A percentile compares a stretch with the other conserved stretches of the same genome.
Conservation (phyloP, 2,113 vertebrate species). For the Acanthochromis polyacanthus region DNA sequence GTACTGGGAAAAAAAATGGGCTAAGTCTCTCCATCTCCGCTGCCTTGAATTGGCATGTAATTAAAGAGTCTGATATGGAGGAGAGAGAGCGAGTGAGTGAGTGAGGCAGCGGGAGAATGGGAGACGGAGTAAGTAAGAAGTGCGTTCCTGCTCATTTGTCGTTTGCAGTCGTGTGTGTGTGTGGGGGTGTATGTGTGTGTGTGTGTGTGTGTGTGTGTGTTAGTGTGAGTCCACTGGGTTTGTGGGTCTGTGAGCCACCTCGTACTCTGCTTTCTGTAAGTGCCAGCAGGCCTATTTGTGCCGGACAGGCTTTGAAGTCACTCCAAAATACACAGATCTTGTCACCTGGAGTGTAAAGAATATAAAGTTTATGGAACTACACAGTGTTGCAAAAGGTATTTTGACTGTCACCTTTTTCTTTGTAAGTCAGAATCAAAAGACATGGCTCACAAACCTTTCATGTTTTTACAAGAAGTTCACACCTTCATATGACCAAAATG, state of each 20-base stretch:
- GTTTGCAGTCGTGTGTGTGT: no score
- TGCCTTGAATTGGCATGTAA: slow-evolving; percentile 73
- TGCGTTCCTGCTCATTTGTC: neutral
- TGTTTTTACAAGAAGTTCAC: no score
- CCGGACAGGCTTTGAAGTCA: neutral
- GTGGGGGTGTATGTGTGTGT: neutral
- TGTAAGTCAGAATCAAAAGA: no score
- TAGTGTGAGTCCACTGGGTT: neutral
- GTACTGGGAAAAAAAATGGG: slow-evolving; percentile 30
- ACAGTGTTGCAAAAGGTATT: no score
- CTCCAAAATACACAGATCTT: neutral
- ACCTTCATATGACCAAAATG: no score
- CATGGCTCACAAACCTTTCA: no score
- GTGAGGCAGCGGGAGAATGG: neutral
- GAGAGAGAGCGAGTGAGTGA: slow-evolving; percentile 30
- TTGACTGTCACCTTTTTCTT: no score
- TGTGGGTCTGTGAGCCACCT: neutral
- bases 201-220: no score
- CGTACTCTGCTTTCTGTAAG: neutral
- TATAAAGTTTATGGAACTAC: neutral
- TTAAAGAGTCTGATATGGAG: slow-evolving; percentile 73
- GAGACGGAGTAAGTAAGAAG: slow-evolving; percentile 20
- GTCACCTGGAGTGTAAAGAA: neutral
- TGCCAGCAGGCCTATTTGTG: neutral
- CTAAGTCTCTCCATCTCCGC: slow-evolving; percentile 54